A percentile compares a stretch with the other conserved stretches of the same genome.
phyloP scores from a whole-genome alignment of 2,888 invertebrate genomes.

The Chloroclysta siterata region DNA sequence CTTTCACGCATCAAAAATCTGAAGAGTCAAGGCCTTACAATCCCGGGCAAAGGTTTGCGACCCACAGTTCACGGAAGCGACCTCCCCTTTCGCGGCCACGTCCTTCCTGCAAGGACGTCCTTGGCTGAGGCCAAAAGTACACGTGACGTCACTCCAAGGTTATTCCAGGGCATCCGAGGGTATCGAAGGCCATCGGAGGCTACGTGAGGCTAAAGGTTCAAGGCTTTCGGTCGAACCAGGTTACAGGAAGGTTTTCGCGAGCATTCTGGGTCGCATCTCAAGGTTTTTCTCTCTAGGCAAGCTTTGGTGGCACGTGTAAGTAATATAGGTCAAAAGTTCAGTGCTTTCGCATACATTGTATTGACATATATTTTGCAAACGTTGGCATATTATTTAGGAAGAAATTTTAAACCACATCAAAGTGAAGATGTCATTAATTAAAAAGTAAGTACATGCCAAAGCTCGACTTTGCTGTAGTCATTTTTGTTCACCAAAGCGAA shows the following conservation, averaged over 20 bases:
- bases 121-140: constrained; percentile 23
- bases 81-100: not conserved
- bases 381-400: not conserved
- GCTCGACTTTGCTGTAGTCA: not conserved
- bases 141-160: constrained; percentile 10
- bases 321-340: constrained; percentile 12
- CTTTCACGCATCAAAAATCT: not conserved
- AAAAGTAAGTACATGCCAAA: not conserved
- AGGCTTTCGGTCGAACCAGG: constrained; percentile 19
- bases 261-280: constrained; percentile 14
- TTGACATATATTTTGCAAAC: too few relatives aligned
- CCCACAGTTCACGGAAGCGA: constrained; percentile 11
- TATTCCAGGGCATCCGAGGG: constrained; percentile 19
- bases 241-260: constrained; percentile 10
- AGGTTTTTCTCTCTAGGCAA: constrained; percentile 5
- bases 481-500: not conserved
- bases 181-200: constrained; percentile 15
- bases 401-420: not conserved
- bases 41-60: constrained; percentile 1
- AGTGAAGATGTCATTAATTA: not conserved
- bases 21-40: not conserved
- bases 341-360: not conserved
- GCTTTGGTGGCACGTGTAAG: constrained; percentile 2
- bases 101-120: constrained; percentile 24
- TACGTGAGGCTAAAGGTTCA: constrained; percentile 22